A percentile compares a stretch with the other conserved stretches of the same genome.
These are phyloP conservation scores for Danaus melanippus DNA, from an alignment of 1,140 invertebrate species.

Conservation along the genomic window DNA sequence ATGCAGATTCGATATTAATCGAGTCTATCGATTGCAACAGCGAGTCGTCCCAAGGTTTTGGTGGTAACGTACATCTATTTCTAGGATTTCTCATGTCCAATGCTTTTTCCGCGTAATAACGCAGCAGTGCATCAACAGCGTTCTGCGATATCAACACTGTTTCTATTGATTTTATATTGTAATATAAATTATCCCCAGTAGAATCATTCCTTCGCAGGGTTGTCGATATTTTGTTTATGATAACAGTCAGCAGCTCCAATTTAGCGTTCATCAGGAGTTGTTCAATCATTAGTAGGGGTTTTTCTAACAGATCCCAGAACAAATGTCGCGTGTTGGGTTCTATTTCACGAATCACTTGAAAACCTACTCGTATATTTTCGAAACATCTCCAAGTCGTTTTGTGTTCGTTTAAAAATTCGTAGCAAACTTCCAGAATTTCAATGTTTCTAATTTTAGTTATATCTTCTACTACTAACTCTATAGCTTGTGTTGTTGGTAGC, in stretches of 20 bases:
- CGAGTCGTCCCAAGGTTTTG: slow-evolving; percentile 62
- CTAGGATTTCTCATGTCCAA: slow-evolving; percentile 77
- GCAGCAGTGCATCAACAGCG: slow-evolving; percentile 77
- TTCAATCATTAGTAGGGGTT: slow-evolving; percentile 80
- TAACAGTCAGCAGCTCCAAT: slow-evolving; percentile 76
- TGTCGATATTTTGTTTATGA: slow-evolving; percentile 65
- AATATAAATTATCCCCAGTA: slow-evolving; percentile 64
- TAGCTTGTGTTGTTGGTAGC: slow-evolving; percentile 69
- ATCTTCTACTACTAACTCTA: slow-evolving; percentile 75
- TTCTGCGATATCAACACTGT: slow-evolving; percentile 59
- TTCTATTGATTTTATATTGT: slow-evolving; percentile 65
- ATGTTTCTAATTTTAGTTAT: slow-evolving; percentile 76
- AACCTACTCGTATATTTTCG: slow-evolving; percentile 71
- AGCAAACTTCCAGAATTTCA: slow-evolving; percentile 74
- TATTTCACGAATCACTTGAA: slow-evolving; percentile 76
- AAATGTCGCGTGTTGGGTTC: slow-evolving; percentile 68
- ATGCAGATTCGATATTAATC: slow-evolving; percentile 66
- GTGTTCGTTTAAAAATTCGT: slow-evolving; percentile 73
- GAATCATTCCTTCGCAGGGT: slow-evolving; percentile 49
- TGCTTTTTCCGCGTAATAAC: slow-evolving; percentile 81
- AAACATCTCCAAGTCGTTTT: slow-evolving; percentile 65
- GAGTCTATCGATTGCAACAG: slow-evolving; percentile 72
- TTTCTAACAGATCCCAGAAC: slow-evolving; percentile 77
- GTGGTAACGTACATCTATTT: slow-evolving; percentile 42
- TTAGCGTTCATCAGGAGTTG: slow-evolving; percentile 84